Base-by-base conservation (phyloP, 2,888 invertebrate species). In the Helleia helle region DNA sequence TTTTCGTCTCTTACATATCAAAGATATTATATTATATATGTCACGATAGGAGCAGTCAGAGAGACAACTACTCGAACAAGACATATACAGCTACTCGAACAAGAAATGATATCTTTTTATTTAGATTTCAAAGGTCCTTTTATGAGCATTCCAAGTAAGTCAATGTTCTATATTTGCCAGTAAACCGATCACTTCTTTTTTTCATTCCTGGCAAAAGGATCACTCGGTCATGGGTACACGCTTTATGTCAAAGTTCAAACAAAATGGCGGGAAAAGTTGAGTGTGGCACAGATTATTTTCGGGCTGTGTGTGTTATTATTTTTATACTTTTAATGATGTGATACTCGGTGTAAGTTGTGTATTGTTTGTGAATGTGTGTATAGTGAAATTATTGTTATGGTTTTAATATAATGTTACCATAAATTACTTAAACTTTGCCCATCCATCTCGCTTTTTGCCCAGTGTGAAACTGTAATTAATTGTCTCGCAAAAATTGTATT, bases 301-400 rank as follows among this genome's bases (percentile, higher is more conserved):
- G 12, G 30, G 30, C 27, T 42, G 25, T 18, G 36, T 38, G 34
- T 30, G n/a, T n/a, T n/a, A n/a, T n/a, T 24, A 42, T 27, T 41
- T 13, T 44, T 30, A 36, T 36, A 39, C 38, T 40, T 29, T 42
- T 40, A 40, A 38, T 26, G 38, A 42, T 52, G 52, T 52, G 51
- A 51, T 52, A 52, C 47, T 52, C 47, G 43, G 28, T 45, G 44
- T 46, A 50, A 41, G 41, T 22, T 34, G 8, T 29, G 30, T 39
- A 41, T 34, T 36, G 38, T 39, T 42, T 41, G 37, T 26, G 43
- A 42, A 41, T 40, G 38, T 27, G 15, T 39, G 31, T 15, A 18
- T 25, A 13, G 22, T 31, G 24, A 37, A 36, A 12, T 40, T 15
- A 14, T 8, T 18, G 27, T 15, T 38, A 8, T 31, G 38, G 27